A percentile compares a stretch with the other conserved stretches of the same genome.
Evolutionary conservation across 2,113 vertebrate species (phyloP).

Genomic region (Vidua macroura): DNA sequence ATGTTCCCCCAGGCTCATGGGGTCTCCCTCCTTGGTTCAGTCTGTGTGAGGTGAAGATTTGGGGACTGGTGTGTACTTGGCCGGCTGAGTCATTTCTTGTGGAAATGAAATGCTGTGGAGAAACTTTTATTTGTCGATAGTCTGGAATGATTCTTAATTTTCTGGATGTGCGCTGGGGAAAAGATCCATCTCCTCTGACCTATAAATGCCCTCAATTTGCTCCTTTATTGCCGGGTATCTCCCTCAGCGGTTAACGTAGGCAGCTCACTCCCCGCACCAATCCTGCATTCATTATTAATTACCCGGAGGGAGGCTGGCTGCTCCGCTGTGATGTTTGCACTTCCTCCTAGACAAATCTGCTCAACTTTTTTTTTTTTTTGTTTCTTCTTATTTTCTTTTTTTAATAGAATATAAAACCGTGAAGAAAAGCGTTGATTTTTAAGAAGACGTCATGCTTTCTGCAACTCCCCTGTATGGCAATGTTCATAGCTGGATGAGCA

Average conservation of each 20-base stretch:
- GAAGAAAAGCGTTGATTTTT: constrained; percentile 65
- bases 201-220: constrained; percentile 66
- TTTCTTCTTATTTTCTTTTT: neutral
- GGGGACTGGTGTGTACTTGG: neutral
- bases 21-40: neutral
- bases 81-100: neutral
- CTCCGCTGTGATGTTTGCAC: constrained; percentile 31
- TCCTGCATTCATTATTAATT: constrained; percentile 64
- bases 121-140: constrained; percentile 55
- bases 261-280: constrained; percentile 33
- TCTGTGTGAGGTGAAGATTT: neutral
- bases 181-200: constrained; percentile 55
- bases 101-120: neutral
- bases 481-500: constrained; percentile 88
- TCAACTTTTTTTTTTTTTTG: neutral
- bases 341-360: constrained; percentile 59
- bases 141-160: constrained; percentile 63
- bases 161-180: constrained; percentile 37
- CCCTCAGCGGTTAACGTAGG: constrained; percentile 53
- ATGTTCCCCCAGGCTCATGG: accelerated
- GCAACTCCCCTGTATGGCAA: constrained; percentile 86
- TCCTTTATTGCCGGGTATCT: constrained; percentile 59
- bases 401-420: constrained; percentile 70
- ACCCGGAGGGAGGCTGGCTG: constrained; percentile 59
- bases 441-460: constrained; percentile 85